Evolutionary conservation across 2,797 vertebrate genomes (phyloP).

Genomic region (Megaceryle alcyon): DNA sequence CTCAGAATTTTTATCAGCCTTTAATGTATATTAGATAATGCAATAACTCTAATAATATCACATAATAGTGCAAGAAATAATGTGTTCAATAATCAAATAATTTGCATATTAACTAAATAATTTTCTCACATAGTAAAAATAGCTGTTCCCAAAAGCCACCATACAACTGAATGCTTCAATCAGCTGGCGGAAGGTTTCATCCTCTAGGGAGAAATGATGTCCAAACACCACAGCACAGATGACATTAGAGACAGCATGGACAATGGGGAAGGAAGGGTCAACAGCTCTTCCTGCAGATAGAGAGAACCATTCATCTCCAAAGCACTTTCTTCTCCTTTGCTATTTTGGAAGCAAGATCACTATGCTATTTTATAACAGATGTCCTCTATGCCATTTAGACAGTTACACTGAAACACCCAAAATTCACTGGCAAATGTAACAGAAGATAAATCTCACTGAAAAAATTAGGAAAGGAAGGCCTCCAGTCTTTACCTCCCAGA

Average conservation of each 20-base stretch:
- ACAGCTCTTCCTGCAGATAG: constrained; percentile 24
- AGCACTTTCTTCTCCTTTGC: neutral
- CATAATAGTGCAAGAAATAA: neutral
- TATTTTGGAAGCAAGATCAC: neutral
- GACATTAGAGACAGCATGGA: constrained; percentile 37
- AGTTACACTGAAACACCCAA: neutral
- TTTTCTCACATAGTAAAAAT: neutral
- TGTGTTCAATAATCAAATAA: neutral
- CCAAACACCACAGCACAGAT: constrained; percentile 64
- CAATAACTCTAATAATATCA: neutral
- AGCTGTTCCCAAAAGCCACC: constrained; percentile 44
- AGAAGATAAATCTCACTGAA: neutral
- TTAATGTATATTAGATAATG: neutral
- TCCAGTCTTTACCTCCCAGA: neutral
- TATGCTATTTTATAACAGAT: neutral
- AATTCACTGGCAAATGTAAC: neutral
- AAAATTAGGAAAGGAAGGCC: neutral
- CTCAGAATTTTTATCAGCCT: neutral
- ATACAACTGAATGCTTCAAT: neutral
- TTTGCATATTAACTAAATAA: neutral
- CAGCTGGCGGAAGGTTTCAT: constrained; percentile 22
- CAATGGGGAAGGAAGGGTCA: constrained; percentile 11
- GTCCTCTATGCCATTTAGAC: neutral
- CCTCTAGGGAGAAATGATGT: constrained; percentile 43
- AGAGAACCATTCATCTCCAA: neutral